Conservation (phyloP, 2,888 invertebrate genomes). For the Horisme vitalbata region DNA sequence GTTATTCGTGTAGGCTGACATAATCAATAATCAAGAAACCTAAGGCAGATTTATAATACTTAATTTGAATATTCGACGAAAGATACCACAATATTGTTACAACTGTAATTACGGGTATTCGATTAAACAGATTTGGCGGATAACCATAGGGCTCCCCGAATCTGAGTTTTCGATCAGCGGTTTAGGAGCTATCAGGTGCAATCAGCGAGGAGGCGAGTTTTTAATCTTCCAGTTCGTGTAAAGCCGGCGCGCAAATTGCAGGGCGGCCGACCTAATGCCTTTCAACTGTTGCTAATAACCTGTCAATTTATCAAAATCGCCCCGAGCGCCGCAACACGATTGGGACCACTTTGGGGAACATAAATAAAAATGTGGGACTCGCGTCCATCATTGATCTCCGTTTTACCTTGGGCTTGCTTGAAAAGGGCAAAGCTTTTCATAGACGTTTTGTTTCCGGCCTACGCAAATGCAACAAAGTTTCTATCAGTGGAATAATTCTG, state of each 20-base stretch:
- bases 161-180: constrained; percentile 40
- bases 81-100: constrained; percentile 20
- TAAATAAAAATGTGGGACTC: constrained; percentile 43
- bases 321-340: constrained; percentile 56
- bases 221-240: constrained; percentile 75
- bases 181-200: constrained; percentile 63
- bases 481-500: too few species aligned
- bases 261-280: constrained; percentile 80
- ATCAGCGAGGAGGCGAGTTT: constrained; percentile 66
- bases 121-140: constrained; percentile 28
- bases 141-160: constrained; percentile 28
- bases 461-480: too few species aligned
- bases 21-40: constrained; percentile 7
- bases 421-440: constrained; percentile 2
- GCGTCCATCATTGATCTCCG: constrained; percentile 39
- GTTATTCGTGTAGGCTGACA: constrained; percentile 7
- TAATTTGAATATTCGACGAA: constrained; percentile 3
- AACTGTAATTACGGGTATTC: constrained; percentile 26
- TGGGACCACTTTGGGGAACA: constrained; percentile 53
- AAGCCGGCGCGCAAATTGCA: constrained; percentile 75
- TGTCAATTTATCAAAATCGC: constrained; percentile 81
- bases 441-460: too few species aligned
- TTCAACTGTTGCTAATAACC: constrained; percentile 83
- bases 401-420: constrained; percentile 29
- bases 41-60: constrained; percentile 2